A percentile compares a stretch with the other conserved stretches of the same genome.
phyloP scores from a whole-genome alignment of 1,140 invertebrate genomes.

The Arion vulgaris region DNA sequence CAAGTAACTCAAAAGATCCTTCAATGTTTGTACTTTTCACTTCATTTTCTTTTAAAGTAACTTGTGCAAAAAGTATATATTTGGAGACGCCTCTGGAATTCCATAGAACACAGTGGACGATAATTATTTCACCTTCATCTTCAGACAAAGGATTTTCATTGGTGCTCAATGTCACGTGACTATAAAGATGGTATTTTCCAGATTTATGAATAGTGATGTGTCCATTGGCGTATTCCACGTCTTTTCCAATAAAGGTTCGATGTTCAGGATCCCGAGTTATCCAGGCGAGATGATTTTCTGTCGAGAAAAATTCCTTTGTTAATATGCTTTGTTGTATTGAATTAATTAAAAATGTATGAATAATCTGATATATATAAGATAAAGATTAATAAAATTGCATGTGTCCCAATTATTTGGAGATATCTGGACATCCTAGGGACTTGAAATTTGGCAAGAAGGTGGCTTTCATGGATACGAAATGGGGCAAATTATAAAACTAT shows the following conservation, averaged over 20 bases:
- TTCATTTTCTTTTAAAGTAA: conserved; percentile 6
- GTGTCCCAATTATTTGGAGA: no score
- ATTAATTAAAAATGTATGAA: no score
- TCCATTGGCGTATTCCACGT: background rate
- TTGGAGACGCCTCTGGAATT: background rate
- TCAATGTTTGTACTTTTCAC: conserved; percentile 1
- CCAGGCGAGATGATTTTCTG: background rate
- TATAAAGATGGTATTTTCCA: conserved; percentile 22
- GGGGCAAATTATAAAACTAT: no score
- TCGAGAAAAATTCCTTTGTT: background rate
- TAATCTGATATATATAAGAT: no score
- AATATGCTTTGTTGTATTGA: background rate
- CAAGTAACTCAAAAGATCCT: background rate
- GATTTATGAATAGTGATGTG: background rate
- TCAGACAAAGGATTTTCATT: conserved; percentile 13
- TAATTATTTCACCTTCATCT: conserved; percentile 3
- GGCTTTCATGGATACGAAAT: no score
- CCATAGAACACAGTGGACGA: background rate
- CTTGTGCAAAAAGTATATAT: background rate
- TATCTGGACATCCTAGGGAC: no score
- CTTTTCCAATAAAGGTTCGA: background rate
- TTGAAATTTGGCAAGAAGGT: no score
- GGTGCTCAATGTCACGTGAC: conserved; percentile 18
- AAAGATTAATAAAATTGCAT: no score
- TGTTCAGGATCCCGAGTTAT: background rate